Evolutionary conservation across 2,797 vertebrate species (phyloP).

Genomic region (Parauchenoglanis punctatus): DNA sequence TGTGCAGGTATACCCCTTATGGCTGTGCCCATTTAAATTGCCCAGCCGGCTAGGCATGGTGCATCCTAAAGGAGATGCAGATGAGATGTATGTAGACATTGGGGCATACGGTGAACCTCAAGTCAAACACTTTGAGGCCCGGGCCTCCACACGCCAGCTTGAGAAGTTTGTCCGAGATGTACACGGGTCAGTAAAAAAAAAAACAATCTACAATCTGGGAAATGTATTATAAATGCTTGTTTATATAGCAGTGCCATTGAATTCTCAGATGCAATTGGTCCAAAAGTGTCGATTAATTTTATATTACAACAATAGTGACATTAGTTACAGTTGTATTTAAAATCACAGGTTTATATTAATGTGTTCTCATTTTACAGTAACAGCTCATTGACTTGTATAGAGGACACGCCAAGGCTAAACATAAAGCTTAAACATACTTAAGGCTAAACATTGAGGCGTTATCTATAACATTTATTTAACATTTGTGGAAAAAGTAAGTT

Average conservation of each 20-base stretch:
- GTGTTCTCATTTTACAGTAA: background rate
- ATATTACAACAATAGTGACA: background rate
- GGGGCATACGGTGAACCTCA: conserved; percentile 93
- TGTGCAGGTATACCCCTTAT: conserved; percentile 92
- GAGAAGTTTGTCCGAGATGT: conserved; percentile 94
- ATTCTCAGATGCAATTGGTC: background rate
- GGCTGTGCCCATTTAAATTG: conserved; percentile 93
- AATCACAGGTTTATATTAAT: background rate
- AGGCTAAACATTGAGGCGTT: background rate
- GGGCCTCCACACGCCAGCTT: conserved; percentile 86
- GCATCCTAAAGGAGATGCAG: conserved; percentile 88
- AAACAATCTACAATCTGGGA: background rate
- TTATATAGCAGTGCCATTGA: background rate
- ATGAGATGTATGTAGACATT: conserved; percentile 92
- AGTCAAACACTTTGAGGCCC: conserved; percentile 92
- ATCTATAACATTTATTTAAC: background rate
- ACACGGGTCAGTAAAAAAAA: conserved; percentile 83
- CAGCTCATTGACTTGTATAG: background rate
- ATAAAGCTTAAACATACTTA: background rate
- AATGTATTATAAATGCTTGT: background rate
- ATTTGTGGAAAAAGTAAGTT: background rate
- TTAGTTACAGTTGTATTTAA: background rate
- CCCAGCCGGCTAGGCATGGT: conserved; percentile 91
- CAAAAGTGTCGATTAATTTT: background rate
- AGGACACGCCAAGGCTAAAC: background rate